Conservation (phyloP, 30 jellyfish, hydroid and myxozoan species). For the Morbakka virulenta region DNA sequence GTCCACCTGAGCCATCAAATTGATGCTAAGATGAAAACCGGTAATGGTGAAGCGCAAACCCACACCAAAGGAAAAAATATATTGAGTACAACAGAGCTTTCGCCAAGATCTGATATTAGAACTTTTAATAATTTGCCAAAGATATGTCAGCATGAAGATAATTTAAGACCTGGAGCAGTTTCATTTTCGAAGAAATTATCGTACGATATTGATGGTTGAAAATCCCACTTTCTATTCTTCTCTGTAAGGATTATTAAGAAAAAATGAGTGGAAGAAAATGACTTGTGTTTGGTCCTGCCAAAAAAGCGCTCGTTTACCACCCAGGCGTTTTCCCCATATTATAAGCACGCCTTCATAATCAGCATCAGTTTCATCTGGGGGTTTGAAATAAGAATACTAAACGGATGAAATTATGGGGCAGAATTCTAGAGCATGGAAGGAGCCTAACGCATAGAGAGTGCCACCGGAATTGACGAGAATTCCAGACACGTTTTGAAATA, state of each 20-base stretch:
- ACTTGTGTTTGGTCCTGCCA: too few relatives aligned
- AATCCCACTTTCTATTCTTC: slow-evolving; percentile 7
- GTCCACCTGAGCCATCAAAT: background rate
- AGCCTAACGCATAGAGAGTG: slow-evolving; percentile 3
- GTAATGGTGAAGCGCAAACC: background rate
- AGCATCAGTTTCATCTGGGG: slow-evolving; percentile 4
- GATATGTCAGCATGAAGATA: background rate
- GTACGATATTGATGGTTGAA: slow-evolving; percentile 1
- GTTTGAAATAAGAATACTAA: background rate
- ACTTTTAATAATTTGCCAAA: slow-evolving; percentile 20
- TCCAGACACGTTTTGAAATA: slow-evolving; percentile 14
- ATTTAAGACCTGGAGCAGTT: slow-evolving; percentile 16
- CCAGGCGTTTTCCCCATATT: too few relatives aligned
- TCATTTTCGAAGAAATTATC: slow-evolving; percentile 9
- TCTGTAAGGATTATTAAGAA: background rate
- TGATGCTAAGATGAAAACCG: background rate
- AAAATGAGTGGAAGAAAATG: background rate
- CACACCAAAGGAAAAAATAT: background rate
- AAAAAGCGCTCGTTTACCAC: background rate
- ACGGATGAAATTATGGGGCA: background rate
- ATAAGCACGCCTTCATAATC: slow-evolving; percentile 15
- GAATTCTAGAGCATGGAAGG: slow-evolving; percentile 8
- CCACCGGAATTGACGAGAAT: slow-evolving; percentile 18
- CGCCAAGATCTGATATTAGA: slow-evolving; percentile 22
- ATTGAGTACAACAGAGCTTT: background rate